phyloP scores from a whole-genome alignment of 92 coral and sea anemone genomes.

The Parazoanthus swiftii region DNA sequence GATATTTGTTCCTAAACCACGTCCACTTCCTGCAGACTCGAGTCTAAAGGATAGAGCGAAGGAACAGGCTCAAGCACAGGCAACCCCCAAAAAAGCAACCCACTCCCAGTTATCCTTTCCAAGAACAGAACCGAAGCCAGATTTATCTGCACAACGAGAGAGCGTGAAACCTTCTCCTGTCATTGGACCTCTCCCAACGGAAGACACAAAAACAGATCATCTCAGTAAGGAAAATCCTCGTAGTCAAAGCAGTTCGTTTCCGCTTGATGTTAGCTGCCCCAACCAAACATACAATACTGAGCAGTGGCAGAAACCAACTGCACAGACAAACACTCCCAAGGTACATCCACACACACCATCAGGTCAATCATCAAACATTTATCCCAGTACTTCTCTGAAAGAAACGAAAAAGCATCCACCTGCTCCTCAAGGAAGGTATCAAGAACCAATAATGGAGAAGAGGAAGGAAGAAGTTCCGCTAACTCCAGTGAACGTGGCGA shows the following conservation, averaged over 20 bases:
- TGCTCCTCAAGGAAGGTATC: background rate
- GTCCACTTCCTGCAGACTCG: constrained; percentile 18
- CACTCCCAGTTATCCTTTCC: background rate
- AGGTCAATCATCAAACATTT: background rate
- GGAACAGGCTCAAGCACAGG: background rate
- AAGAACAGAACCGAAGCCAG: background rate
- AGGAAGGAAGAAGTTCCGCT: background rate
- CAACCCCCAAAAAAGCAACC: background rate
- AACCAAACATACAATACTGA: background rate
- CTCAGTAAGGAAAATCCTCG: background rate
- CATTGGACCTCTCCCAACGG: background rate
- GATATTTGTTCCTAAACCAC: constrained; percentile 36
- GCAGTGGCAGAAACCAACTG: background rate
- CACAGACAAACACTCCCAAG: no score
- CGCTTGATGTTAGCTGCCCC: background rate
- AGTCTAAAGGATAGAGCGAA: background rate
- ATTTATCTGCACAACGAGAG: background rate
- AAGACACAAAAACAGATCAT: background rate
- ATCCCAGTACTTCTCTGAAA: background rate
- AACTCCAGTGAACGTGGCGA: constrained; percentile 21
- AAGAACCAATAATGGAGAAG: background rate
- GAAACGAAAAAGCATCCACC: background rate
- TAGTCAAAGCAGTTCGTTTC: background rate
- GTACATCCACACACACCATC: background rate
- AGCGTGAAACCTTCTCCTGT: background rate